Base-by-base conservation (phyloP, 2,113 vertebrate species). In the Syngnathus typhle region DNA sequence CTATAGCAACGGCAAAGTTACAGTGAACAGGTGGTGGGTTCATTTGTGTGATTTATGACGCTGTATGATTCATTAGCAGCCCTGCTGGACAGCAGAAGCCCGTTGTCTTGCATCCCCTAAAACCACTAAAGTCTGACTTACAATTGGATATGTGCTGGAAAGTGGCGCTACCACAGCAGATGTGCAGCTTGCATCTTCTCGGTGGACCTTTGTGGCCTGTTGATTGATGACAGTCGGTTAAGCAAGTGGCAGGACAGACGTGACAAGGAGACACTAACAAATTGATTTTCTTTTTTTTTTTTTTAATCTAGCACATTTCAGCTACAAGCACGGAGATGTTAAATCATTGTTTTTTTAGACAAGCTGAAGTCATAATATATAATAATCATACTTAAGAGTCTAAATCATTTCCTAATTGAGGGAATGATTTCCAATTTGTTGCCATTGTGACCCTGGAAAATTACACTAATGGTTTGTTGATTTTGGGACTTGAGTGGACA, bases 21-120 rank as follows among this genome's bases (percentile, higher is more conserved):
- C 46, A 18, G 65, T 63, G 59, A 68, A 68, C 62, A 67, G 56
- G 52, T 66, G 21, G 61, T 69, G 68, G 76, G 41, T 18, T 6
- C 13, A 47, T 47, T 47, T 47, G 15, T 47, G 46, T 71, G 75
- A 85, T 85, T 79, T 75, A 80, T 74, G 76, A 79, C 47, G 52
- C 65, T 60, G 18, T 51, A 49, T 59, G 59, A 72, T 76, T 85
- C 68, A 84, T 75, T 72, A 76, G 71, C 19, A 60, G 65, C 11
- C 64, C 56, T 61, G 63, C 55, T 68, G 78, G 56, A 77, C 54
- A 68, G 44, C 36, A 23, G 63, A 60, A 38, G 69, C 68, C 52
- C 73, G 69, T 78, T 76, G 75, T 75, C 44, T 51, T 65, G 18
- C 43, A 68, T 44, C 27, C 64, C 68, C 69, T 18, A 47, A 71